These are phyloP conservation scores for Athetis lepigone DNA, from an alignment of 2,888 invertebrate genomes.

Conservation along the genomic window DNA sequence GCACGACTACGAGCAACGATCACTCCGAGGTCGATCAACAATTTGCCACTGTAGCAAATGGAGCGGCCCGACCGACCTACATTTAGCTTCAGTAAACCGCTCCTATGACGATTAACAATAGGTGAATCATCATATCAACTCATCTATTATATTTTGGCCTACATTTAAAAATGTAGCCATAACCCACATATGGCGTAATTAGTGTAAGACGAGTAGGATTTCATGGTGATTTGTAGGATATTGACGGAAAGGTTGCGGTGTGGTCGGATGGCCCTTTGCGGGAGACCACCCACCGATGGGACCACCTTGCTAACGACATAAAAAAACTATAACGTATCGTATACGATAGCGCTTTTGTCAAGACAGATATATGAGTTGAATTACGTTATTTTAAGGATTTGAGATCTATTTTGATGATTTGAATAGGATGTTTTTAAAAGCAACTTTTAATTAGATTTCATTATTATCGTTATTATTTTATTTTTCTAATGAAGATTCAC, in stretches of 20 bases:
- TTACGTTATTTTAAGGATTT: conserved; percentile 36
- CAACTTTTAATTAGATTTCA: conserved; percentile 10
- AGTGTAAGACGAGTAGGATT: conserved; percentile 60
- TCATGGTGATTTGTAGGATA: conserved; percentile 64
- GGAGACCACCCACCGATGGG: conserved; percentile 79
- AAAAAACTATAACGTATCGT: conserved; percentile 72
- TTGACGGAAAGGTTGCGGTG: conserved; percentile 59
- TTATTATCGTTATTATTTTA: conserved; percentile 14
- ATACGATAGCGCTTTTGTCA: conserved; percentile 70
- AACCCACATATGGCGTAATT: conserved; percentile 60
- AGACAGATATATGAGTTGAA: conserved; percentile 52
- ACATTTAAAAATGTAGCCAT: conserved; percentile 68
- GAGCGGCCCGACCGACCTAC: conserved; percentile 88
- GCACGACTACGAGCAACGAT: conserved; percentile 73
- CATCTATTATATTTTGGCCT: conserved; percentile 76
- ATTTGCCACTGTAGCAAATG: conserved; percentile 87
- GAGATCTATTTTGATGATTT: conserved; percentile 21
- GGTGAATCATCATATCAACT: conserved; percentile 81
- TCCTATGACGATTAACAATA: conserved; percentile 86
- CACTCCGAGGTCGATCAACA: conserved; percentile 87
- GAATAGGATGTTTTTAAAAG: conserved; percentile 11
- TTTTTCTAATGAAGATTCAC: conserved; percentile 26
- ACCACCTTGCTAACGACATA: conserved; percentile 71
- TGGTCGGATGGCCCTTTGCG: conserved; percentile 70
- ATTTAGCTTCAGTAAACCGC: conserved; percentile 83